Conservation (phyloP, 2,888 invertebrate genomes). For the Andrena camellia region DNA sequence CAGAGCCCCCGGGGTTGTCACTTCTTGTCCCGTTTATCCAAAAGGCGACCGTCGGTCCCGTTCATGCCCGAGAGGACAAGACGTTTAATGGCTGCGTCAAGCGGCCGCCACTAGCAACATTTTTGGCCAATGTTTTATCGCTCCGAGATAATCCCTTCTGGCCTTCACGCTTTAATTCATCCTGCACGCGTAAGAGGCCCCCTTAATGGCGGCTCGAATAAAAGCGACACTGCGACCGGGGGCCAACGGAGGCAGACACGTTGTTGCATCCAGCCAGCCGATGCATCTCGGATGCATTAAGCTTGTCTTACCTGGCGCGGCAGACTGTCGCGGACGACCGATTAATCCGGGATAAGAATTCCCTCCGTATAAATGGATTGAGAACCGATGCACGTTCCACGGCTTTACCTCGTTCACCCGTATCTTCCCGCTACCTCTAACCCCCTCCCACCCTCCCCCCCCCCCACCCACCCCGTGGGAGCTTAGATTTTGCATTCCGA, state of each 20-base stretch:
- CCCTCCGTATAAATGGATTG: slow-evolving; percentile 69
- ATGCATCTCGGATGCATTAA: slow-evolving; percentile 71
- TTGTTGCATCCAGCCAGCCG: slow-evolving; percentile 56
- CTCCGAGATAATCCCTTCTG: slow-evolving; percentile 63
- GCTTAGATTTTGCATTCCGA: slow-evolving; percentile 66
- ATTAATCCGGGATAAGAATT: slow-evolving; percentile 79
- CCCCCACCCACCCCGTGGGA: slow-evolving; percentile 25
- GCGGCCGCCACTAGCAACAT: slow-evolving; percentile 61
- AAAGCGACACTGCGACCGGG: slow-evolving; percentile 66
- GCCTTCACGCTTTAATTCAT: slow-evolving; percentile 70
- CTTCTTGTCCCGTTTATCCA: slow-evolving; percentile 35
- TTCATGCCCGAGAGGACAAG: neutral
- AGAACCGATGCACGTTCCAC: slow-evolving; percentile 63
- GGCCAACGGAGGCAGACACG: slow-evolving; percentile 58
- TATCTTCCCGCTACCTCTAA: neutral
- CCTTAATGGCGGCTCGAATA: slow-evolving; percentile 60
- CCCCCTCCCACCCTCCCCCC: slow-evolving; percentile 1
- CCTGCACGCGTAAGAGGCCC: slow-evolving; percentile 24
- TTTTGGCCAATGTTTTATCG: slow-evolving; percentile 70
- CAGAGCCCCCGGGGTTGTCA: slow-evolving; percentile 24
- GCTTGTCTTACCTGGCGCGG: slow-evolving; percentile 69
- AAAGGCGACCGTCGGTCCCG: neutral
- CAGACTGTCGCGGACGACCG: slow-evolving; percentile 71
- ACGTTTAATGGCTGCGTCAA: slow-evolving; percentile 64
- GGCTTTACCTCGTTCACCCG: slow-evolving; percentile 17